Evolutionary conservation across 1,140 invertebrate species (phyloP), one percentile per base, ranked within the genome.

Genomic region (Chrysomallon squamiferum): DNA sequence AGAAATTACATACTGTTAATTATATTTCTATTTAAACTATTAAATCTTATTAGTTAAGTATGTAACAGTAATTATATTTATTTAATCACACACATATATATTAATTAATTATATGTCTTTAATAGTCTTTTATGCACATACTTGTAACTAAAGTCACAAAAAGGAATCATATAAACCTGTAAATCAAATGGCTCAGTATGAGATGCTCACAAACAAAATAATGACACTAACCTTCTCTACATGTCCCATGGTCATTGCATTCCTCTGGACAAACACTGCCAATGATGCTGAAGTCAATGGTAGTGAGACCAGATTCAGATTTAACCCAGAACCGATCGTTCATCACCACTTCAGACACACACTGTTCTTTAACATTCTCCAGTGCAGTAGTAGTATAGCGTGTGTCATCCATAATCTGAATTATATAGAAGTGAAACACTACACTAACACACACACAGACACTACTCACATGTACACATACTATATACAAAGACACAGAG

Each of bases 401-500:
- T 47, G 50, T 61, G 13, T 65, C 69, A 59, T 75, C 75, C 15
- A 74, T 66, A 3, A 79, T 59, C 77, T 77, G 62, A 58, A 63
- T 56, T 33, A 47, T 59, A 2, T 18, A 43, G 33, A 29, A 33
- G 29, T 20, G 5, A 30, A 11, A 2, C 47, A 7, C 20, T 3
- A 58, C 56, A 33, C 4, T 33, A 6, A 33, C 56, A 58, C 56
- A 41, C 38, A 62, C 29, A n/a, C n/a, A n/a, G n/a, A n/a, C n/a
- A n/a, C n/a, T n/a, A n/a, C n/a, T n/a, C n/a, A n/a, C n/a, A n/a
- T n/a, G n/a, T n/a, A n/a, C n/a, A n/a, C n/a, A n/a, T n/a, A n/a
- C n/a, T n/a, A n/a, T n/a, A n/a, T n/a, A n/a, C n/a, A n/a, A n/a
- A n/a, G n/a, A n/a, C n/a, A n/a, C n/a, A n/a, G n/a, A n/a, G n/a